phyloP scores from a whole-genome alignment of 2,888 invertebrate species.

The Cosmorhoe ocellata region DNA sequence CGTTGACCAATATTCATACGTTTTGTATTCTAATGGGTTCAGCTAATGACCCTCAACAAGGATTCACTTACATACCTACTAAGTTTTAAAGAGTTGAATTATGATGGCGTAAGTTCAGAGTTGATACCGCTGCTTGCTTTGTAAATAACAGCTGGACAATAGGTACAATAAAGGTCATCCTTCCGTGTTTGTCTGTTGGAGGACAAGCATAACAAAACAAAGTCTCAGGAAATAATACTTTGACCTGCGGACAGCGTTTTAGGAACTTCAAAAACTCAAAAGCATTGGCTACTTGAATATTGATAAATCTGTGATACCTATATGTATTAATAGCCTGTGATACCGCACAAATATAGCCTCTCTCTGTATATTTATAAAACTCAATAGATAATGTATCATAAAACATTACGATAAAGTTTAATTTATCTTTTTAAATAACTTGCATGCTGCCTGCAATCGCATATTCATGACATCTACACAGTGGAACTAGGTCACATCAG shows the following conservation, averaged over 20 bases:
- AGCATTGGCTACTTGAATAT: background rate
- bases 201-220: slow-evolving; percentile 5
- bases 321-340: too few relatives aligned
- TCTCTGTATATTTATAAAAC: background rate
- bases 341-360: too few relatives aligned
- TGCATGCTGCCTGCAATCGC: slow-evolving; percentile 14
- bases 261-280: background rate
- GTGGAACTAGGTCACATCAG: slow-evolving; percentile 25
- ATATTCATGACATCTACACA: slow-evolving; percentile 25
- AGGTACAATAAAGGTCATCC: slow-evolving; percentile 5
- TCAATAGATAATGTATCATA: slow-evolving; percentile 5
- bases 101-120: too few relatives aligned
- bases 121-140: background rate
- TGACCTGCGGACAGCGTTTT: background rate
- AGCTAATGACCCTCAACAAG: too few relatives aligned
- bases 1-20: too few relatives aligned
- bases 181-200: slow-evolving; percentile 6
- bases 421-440: slow-evolving; percentile 5
- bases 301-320: background rate
- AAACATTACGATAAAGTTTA: slow-evolving; percentile 4
- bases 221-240: slow-evolving; percentile 1
- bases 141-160: slow-evolving; percentile 3
- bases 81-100: too few relatives aligned
- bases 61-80: too few relatives aligned
- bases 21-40: too few relatives aligned